Evolutionary conservation across 2,113 vertebrate species (phyloP), one percentile per base, ranked within the genome.

Genomic region (Scortum barcoo): DNA sequence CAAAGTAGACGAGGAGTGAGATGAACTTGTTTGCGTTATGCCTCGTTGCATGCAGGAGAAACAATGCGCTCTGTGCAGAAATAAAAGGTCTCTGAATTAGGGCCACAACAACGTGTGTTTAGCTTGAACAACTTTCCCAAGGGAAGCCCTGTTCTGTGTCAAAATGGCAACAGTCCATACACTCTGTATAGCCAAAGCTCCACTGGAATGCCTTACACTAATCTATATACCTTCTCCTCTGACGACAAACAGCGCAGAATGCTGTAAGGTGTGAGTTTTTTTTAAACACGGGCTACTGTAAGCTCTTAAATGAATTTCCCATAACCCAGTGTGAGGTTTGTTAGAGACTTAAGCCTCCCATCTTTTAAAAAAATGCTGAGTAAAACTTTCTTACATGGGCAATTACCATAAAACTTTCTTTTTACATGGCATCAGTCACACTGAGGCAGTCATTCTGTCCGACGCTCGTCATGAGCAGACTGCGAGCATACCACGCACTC

Each of bases 21-120:
- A 89, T 86, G 77, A 81, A 84, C 86, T 91, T 92, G 91, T 93
- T 93, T 93, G 89, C 68, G 74, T 93, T 94, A 38, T 56, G 87
- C 67, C 88, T 89, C 78, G 17, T 87, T 75, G 83, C 89, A 76
- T 74, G 79, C 85, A 86, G 71, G 76, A 89, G 81, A 85, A 89
- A 94, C 91, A 89, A 89, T 91, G 78, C 51, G 17, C 56, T 19
- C 51, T 20, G 46, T 20, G 65, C 62, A 63, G 65, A 78, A 83
- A 85, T 84, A 72, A 84, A 85, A 79, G 70, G 74, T 50, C 62
- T 46, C 46, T 56, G 80, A 78, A 38, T 48, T 48, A 33, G 51
- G 73, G 54, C 84, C 70, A 75, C 76, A 83, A 86, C 88, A 89
- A 72, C 65, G 51, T 91, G 78, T 80, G 80, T 86, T 88, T 79